Evolutionary conservation across 2,113 vertebrate species (phyloP), one percentile per base, ranked within the genome.

Genomic region (Sinocyclocheilus grahami): DNA sequence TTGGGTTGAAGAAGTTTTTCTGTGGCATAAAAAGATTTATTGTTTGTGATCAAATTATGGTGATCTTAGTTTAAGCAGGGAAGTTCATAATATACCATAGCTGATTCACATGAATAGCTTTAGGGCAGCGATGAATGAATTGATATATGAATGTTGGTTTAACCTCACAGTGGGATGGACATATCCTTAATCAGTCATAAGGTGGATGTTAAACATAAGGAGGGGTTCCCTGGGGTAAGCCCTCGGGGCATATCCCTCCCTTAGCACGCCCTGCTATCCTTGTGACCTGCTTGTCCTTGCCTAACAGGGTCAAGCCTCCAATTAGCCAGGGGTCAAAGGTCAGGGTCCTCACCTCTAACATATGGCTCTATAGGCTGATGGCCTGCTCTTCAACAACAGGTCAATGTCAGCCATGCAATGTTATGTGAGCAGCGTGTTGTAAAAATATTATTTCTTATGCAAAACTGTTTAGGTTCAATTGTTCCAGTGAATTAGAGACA

Each of bases 291-390:
- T 87, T 65, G 86, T 89, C 88, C 83, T 69, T 72, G 78, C 83
- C 78, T 90, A 84, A 87, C 85, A 78, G 83, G 88, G 88, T 86
- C 86, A 89, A 87, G 80, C 83, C 84, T 88, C 81, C 89, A 80
- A 85, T 89, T 90, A 90, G 79, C 42, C 58, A 8, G 65, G 60
- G 89, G 85, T 87, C 86, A 90, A 48, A 83, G 85, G 84, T 84
- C 87, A 90, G 72, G 85, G 65, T 69, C 55, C 65, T 87, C 60
- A 79, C 78, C 86, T 78, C 48, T 84, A 81, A 89, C 78, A 88
- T 86, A 90, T 86, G 77, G 83, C 6, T 85, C 55, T 60, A 80
- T 75, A 83, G 75, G 67, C 69, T 84, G 67, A 74, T 74, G 67
- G 30, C 67, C 82, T 83, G 20, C 67, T 37, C 53, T 55, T 33